A percentile compares a stretch with the other conserved stretches of the same genome.
These are phyloP conservation scores for Homarus gammarus DNA, from an alignment of 2,888 invertebrate genomes.

Conservation along the genomic window DNA sequence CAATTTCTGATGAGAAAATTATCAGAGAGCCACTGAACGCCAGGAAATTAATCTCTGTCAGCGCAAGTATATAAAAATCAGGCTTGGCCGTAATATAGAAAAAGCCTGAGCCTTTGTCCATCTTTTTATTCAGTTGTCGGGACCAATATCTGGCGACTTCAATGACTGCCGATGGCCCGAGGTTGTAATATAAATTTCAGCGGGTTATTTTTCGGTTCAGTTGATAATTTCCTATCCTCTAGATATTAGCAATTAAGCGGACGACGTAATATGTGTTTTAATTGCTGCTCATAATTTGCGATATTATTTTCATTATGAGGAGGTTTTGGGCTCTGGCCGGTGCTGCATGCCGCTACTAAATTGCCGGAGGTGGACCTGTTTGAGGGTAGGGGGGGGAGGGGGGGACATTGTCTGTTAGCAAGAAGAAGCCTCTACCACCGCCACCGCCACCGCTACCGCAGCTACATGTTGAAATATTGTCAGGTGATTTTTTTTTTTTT, in stretches of 20 bases:
- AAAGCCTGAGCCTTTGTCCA: conserved; percentile 47
- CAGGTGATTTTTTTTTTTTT: no score
- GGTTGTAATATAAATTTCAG: conserved; percentile 67
- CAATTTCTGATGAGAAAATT: conserved; percentile 41
- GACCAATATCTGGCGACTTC: conserved; percentile 65
- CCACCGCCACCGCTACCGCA: no score
- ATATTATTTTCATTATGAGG: conserved; percentile 56
- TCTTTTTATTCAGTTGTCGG: conserved; percentile 57
- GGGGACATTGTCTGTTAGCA: no score
- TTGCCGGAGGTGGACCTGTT: background rate
- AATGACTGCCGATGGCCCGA: conserved; percentile 47
- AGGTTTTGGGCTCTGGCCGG: conserved; percentile 18
- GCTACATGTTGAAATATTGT: no score
- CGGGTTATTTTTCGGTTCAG: conserved; percentile 32
- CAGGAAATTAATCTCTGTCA: conserved; percentile 37
- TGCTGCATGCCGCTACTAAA: background rate
- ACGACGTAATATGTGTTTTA: conserved; percentile 53
- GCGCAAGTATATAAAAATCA: conserved; percentile 28
- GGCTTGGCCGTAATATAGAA: conserved; percentile 48
- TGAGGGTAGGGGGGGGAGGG: background rate
- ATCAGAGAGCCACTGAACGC: conserved; percentile 9
- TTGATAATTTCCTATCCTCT: conserved; percentile 55
- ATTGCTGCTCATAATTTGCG: conserved; percentile 52
- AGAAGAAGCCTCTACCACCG: background rate
- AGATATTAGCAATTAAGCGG: conserved; percentile 60